Evolutionary conservation across 1,140 invertebrate species (phyloP).

Genomic region (Archivesica marissinica): DNA sequence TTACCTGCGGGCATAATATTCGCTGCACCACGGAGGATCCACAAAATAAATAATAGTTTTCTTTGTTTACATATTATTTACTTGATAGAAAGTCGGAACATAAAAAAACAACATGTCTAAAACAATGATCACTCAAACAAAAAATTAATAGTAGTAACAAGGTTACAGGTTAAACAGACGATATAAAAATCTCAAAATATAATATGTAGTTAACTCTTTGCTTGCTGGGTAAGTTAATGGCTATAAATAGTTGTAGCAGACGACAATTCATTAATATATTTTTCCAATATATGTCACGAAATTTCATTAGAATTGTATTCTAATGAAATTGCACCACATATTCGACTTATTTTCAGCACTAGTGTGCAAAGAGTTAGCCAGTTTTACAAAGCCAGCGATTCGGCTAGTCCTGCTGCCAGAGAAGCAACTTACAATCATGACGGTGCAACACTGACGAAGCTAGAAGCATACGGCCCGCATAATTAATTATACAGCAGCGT

Average conservation of each 20-base stretch:
- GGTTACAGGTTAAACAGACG: not conserved
- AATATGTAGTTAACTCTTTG: not conserved
- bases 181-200: not conserved
- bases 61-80: conserved; percentile 17
- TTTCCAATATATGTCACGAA: not conserved
- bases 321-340: not conserved
- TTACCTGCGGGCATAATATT: too few species aligned
- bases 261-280: not conserved
- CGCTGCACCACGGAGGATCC: too few species aligned
- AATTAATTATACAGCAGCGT: too few species aligned
- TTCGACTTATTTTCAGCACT: not conserved
- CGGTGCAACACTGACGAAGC: too few species aligned
- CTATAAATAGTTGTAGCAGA: not conserved
- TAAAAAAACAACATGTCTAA: conserved; percentile 2
- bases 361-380: too few species aligned
- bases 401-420: too few species aligned
- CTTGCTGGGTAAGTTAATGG: not conserved
- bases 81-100: conserved; percentile 3
- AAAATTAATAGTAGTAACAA: not conserved
- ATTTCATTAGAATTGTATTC: not conserved
- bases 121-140: conserved; percentile 3
- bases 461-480: too few species aligned
- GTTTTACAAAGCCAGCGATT: too few species aligned
- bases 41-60: not conserved
- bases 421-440: too few species aligned